A percentile compares a stretch with the other conserved stretches of the same genome.
phyloP scores from a whole-genome alignment of 1,140 invertebrate species.

The Saccostrea cuccullata region DNA sequence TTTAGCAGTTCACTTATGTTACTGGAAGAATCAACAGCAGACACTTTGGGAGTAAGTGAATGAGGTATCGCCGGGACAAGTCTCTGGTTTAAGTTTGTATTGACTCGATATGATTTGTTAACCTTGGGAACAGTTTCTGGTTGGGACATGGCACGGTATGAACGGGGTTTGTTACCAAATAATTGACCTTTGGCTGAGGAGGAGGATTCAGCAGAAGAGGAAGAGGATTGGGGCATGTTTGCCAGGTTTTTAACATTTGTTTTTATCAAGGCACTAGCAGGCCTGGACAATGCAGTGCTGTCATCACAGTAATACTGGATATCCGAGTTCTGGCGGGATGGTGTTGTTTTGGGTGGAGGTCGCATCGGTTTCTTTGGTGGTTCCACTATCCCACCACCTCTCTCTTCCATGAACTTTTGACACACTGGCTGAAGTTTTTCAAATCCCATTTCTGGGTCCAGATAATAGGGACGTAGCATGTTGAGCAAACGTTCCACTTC shows the following conservation, averaged over 20 bases:
- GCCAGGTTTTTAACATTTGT: neutral
- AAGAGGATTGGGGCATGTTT: neutral
- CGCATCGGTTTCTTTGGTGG: constrained; percentile 28
- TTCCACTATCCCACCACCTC: constrained; percentile 30
- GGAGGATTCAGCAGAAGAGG: neutral
- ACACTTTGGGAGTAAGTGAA: neutral
- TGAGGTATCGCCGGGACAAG: constrained; percentile 19
- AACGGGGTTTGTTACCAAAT: constrained; percentile 40
- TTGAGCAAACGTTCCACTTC: constrained; percentile 70
- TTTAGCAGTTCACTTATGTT: constrained; percentile 46
- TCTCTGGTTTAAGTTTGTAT: neutral
- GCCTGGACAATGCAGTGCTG: neutral
- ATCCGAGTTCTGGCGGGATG: constrained; percentile 2
- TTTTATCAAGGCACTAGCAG: neutral
- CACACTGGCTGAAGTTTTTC: constrained; percentile 60
- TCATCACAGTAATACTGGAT: constrained; percentile 53
- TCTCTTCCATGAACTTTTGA: constrained; percentile 64
- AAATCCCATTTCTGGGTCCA: constrained; percentile 64
- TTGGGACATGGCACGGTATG: constrained; percentile 24
- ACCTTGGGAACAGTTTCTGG: neutral
- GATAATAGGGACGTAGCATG: constrained; percentile 66
- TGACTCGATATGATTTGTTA: neutral
- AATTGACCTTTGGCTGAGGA: neutral
- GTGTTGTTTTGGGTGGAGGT: constrained; percentile 31
- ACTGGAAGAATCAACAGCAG: neutral